These are phyloP conservation scores for Cantharis nigra DNA, from an alignment of 2,888 invertebrate genomes.

Conservation along the genomic window DNA sequence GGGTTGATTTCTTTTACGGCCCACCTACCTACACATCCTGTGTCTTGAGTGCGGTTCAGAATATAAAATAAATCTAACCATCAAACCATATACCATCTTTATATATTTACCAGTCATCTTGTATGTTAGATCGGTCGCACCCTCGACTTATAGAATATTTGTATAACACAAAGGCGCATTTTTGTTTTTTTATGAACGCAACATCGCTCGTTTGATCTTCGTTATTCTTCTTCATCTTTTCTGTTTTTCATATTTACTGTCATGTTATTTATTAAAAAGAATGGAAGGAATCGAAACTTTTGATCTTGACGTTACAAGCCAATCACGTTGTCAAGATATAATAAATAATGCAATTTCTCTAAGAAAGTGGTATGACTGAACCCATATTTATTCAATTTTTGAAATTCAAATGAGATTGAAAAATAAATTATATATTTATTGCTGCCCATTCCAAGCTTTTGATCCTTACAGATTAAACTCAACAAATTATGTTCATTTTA, in stretches of 20 bases:
- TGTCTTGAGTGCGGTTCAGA: constrained; percentile 12
- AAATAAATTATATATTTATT: neutral
- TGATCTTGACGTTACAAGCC: constrained; percentile 9
- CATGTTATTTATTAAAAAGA: constrained; percentile 10
- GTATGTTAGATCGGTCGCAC: constrained; percentile 9
- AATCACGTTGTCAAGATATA: neutral
- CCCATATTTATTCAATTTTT: neutral
- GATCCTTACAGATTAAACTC: neutral
- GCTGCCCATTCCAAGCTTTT: neutral
- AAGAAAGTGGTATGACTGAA: neutral
- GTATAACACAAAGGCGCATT: constrained; percentile 22
- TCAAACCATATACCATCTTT: constrained; percentile 10
- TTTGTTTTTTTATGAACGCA: constrained; percentile 20
- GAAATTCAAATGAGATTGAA: neutral
- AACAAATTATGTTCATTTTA: neutral
- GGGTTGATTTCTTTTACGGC: neutral
- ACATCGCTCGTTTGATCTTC: constrained; percentile 5
- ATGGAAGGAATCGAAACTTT: constrained; percentile 10
- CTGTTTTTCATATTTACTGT: constrained; percentile 15
- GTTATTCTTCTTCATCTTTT: neutral
- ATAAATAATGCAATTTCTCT: neutral
- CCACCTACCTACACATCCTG: constrained; percentile 24
- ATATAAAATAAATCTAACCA: constrained; percentile 22
- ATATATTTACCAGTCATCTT: constrained; percentile 25
- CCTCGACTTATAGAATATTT: constrained; percentile 16